Evolutionary conservation across 2,113 vertebrate species (phyloP).

Genomic region (Vireo altiloquus): DNA sequence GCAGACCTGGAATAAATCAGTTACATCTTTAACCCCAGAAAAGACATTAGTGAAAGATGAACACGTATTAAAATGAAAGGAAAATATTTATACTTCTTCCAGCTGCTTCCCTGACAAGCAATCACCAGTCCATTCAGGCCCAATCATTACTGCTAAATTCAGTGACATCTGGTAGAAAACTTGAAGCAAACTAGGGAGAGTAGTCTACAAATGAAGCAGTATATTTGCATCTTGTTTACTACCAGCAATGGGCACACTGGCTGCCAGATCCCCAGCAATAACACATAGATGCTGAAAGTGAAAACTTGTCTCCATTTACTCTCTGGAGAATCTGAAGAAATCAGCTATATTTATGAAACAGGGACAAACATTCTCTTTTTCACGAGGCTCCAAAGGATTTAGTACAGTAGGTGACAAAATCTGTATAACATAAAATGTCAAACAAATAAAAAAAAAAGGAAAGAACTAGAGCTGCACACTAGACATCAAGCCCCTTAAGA

Average conservation of each 20-base stretch:
- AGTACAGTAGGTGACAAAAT: neutral
- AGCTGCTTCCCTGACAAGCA: neutral
- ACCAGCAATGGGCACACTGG: neutral
- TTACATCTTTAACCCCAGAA: neutral
- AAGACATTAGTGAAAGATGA: neutral
- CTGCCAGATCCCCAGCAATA: neutral
- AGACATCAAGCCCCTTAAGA: neutral
- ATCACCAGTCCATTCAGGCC: neutral
- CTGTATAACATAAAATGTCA: neutral
- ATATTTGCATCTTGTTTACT: neutral
- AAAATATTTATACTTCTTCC: neutral
- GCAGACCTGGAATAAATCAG: neutral
- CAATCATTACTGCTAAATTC: neutral
- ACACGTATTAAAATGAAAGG: neutral
- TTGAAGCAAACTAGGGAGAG: neutral
- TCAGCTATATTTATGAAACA: neutral
- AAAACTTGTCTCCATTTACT: neutral
- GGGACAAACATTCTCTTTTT: neutral
- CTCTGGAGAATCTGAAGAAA: neutral
- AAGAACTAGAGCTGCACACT: neutral
- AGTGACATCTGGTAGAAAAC: neutral
- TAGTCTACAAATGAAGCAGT: neutral
- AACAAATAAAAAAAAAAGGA: constrained; percentile 4
- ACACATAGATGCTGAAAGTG: neutral
- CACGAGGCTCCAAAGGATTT: neutral